These are phyloP conservation scores for Paelopatides confundens DNA, from an alignment of 53 echinoderm and acorn worm genomes.

Conservation along the genomic window DNA sequence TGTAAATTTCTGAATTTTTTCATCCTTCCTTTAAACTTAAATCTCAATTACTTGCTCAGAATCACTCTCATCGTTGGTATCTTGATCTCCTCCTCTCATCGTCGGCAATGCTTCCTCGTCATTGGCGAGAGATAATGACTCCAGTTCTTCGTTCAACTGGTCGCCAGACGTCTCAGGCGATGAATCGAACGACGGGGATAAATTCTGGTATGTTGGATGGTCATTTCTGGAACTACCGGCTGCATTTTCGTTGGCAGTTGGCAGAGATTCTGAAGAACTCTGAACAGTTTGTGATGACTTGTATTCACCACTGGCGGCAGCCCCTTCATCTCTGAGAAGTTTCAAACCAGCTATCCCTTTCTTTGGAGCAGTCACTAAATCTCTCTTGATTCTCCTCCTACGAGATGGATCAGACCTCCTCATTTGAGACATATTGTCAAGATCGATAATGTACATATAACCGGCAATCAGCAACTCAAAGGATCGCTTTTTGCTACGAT, in stretches of 20 bases:
- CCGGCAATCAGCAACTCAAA: conserved; percentile 97
- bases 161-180: conserved; percentile 33
- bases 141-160: background rate
- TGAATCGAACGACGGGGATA: background rate
- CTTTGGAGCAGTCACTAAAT: conserved; percentile 84
- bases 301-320: background rate
- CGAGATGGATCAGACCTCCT: conserved; percentile 88
- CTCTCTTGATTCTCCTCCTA: conserved; percentile 91
- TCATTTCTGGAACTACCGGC: background rate
- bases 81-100: background rate
- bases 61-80: background rate
- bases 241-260: background rate
- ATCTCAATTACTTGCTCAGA: conserved; percentile 10
- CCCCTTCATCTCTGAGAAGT: background rate
- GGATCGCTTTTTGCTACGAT: conserved; percentile 75
- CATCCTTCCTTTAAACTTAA: background rate
- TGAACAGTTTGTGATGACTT: background rate
- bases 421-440: conserved; percentile 94
- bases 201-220: background rate
- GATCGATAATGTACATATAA: conserved; percentile 88
- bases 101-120: background rate
- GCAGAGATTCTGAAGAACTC: background rate
- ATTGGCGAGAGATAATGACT: conserved; percentile 17
- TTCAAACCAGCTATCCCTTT: conserved; percentile 98
- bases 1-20: conserved; percentile 8